Evolutionary conservation across 2,113 vertebrate species (phyloP), one percentile per base, ranked within the genome.

Genomic region (Syngnathus floridae): DNA sequence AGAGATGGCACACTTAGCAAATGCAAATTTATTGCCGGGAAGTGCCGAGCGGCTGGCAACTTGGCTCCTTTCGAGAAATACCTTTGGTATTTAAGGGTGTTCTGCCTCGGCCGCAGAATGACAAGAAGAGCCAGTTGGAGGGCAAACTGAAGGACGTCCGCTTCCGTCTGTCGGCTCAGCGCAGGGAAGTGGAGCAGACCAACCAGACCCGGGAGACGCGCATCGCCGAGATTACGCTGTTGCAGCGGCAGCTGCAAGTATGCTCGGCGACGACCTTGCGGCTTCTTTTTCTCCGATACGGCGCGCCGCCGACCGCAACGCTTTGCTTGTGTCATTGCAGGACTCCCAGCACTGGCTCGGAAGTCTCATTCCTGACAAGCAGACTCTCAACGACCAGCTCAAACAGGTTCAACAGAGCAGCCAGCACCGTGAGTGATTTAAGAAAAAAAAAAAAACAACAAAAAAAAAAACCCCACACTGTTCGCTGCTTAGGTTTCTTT

Each of bases 351-450:
- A 98, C 81, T 94, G 95, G 93, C 91, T 99, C 80, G 94, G 95
- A 71, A 92, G 93, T 65, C 83, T 98, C 48, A 98, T 99, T 82
- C 97, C 96, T 51, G 96, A 99, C 74, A 99, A 99, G 77, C 97
- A 98, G 81, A 88, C 87, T 75, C 93, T 98, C n/a, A 97, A 91
- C 66, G 97, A 99, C 54, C 94, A 98, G 58, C 77, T 99, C 74
- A 98, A 98, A 67, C 95, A 99, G 80, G 94, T 98, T 70, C 95
- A 98, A 58, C 96, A 99, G 82, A 97, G 95, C 87, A 96, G 94
- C 84, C 87, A 96, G 81, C 95, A 99, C 57, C 92, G 95, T 98
- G 90, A 92, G 96, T 93, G 41, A 21, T 0, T 3, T 11, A 13
- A 12, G 12, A 13, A 12, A 41, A 12, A 40, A 40, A 11, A 40